Evolutionary conservation across 2,888 invertebrate species (phyloP).

Genomic region (Philonicus albiceps): DNA sequence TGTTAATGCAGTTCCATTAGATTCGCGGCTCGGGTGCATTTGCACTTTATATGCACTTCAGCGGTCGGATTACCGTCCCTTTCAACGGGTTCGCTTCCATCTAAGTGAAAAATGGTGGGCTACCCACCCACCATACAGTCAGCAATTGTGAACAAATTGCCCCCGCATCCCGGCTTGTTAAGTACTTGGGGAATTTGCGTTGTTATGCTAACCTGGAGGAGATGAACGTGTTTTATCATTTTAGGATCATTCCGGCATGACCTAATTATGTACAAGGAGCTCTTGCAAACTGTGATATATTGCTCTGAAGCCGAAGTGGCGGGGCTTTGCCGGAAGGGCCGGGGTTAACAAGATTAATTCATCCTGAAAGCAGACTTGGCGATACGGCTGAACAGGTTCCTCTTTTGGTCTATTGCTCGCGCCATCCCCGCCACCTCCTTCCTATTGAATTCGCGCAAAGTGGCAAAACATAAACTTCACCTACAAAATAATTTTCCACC

Average conservation of each 20-base stretch:
- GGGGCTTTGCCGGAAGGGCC: neutral
- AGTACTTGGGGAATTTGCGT: conserved; percentile 27
- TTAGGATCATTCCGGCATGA: conserved; percentile 34
- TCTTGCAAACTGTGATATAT: conserved; percentile 20
- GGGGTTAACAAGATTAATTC: conserved; percentile 18
- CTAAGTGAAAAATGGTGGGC: conserved; percentile 9
- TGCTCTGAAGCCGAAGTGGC: neutral
- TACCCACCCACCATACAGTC: neutral
- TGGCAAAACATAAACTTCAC: conserved; percentile 24
- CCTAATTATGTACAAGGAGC: conserved; percentile 18
- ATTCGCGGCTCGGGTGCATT: neutral
- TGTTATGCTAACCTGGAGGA: conserved; percentile 35
- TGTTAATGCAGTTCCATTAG: conserved; percentile 33
- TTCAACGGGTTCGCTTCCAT: neutral
- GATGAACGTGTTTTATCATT: conserved; percentile 40
- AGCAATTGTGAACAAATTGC: conserved; percentile 22
- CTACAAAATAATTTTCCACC: conserved; percentile 19
- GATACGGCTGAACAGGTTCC: neutral
- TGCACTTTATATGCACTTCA: neutral
- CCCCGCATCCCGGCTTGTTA: conserved; percentile 9
- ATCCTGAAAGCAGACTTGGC: neutral
- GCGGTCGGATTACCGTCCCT: conserved; percentile 16
- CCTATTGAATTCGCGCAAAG: neutral
- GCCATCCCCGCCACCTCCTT: neutral
- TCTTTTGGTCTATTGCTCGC: conserved; percentile 1